Evolutionary conservation across 1,140 invertebrate genomes (phyloP).

Genomic region (Steinernema khuongi): DNA sequence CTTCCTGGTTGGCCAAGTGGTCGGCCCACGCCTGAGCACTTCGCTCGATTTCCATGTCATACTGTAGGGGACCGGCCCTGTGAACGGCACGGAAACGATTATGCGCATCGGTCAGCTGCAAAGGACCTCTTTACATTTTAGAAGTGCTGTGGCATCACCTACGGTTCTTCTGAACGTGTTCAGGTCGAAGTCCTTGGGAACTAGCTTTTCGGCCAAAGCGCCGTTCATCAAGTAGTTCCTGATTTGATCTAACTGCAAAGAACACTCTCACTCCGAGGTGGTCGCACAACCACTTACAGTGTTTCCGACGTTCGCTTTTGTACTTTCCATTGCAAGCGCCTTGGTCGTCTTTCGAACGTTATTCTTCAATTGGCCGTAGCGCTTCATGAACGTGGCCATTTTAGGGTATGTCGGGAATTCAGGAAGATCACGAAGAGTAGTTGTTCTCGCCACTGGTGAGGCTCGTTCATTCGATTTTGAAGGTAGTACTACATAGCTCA

Average conservation of each 20-base stretch:
- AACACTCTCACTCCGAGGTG: constrained; percentile 14
- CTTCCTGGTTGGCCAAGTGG: constrained; percentile 4
- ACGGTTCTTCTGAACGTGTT: constrained; percentile 3
- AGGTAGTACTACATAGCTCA: background rate
- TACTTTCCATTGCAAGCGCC: background rate
- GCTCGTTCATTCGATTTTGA: background rate
- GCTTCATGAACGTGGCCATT: background rate
- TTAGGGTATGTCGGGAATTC: constrained; percentile 9
- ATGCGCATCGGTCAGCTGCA: constrained; percentile 28
- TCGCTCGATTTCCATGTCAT: constrained; percentile 20
- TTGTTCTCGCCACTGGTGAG: background rate
- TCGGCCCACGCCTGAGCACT: constrained; percentile 32
- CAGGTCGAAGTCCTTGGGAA: constrained; percentile 22
- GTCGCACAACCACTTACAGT: constrained; percentile 2
- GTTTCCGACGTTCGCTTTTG: constrained; percentile 5
- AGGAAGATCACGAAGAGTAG: constrained; percentile 9
- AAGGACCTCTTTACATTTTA: background rate
- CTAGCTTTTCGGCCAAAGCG: constrained; percentile 16
- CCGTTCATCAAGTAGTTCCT: constrained; percentile 17
- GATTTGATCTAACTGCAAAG: constrained; percentile 24
- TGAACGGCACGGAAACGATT: constrained; percentile 27
- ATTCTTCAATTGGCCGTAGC: background rate
- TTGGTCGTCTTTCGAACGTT: background rate
- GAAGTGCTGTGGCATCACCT: background rate
- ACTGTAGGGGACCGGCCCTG: constrained; percentile 12